phyloP scores from a whole-genome alignment of 2,113 vertebrate genomes.

The Anas platyrhynchos region DNA sequence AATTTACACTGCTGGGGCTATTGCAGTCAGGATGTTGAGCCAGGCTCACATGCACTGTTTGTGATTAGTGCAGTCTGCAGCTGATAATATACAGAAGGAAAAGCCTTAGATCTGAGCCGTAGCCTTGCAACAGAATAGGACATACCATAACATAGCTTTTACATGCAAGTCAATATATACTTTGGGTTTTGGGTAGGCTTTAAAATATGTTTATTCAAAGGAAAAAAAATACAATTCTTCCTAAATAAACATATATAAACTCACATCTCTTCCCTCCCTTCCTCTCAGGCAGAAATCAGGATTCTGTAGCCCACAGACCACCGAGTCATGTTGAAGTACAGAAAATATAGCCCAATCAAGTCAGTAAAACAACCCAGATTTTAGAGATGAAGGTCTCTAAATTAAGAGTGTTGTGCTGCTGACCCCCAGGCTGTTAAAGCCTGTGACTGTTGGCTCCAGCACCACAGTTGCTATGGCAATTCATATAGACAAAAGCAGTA shows the following conservation, averaged over 20 bases:
- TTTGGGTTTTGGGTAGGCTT: background rate
- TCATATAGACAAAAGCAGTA: conserved; percentile 43
- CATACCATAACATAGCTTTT: background rate
- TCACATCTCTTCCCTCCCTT: background rate
- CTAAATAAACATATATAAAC: background rate
- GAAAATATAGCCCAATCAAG: background rate
- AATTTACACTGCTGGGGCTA: background rate
- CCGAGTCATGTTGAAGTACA: background rate
- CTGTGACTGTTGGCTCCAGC: background rate
- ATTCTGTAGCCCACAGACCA: background rate
- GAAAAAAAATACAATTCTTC: background rate
- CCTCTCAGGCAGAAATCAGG: background rate
- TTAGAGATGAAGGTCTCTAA: conserved; percentile 14
- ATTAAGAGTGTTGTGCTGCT: background rate
- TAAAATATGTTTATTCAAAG: background rate
- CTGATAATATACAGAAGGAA: background rate
- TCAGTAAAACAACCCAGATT: background rate
- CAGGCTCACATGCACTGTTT: background rate
- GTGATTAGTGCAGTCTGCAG: background rate
- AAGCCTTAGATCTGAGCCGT: background rate
- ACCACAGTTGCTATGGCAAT: conserved; percentile 29
- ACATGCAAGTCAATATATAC: background rate
- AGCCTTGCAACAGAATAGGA: background rate
- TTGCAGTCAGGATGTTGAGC: background rate
- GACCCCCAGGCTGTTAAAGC: conserved; percentile 19